phyloP scores from a whole-genome alignment of 2,797 vertebrate genomes.

The Ctenochaetus hawaiiensis region DNA sequence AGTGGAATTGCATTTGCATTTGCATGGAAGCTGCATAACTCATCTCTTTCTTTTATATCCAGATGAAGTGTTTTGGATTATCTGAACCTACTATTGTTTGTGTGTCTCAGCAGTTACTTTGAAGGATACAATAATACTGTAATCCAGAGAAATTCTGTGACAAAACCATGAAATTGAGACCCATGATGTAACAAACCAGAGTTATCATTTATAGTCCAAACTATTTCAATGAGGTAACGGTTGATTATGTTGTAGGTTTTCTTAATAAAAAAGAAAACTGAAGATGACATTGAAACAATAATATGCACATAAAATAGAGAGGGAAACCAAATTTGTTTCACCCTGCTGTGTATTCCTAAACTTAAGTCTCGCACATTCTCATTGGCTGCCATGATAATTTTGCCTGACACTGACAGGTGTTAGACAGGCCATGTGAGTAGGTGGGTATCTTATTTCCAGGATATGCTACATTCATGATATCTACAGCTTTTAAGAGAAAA shows the following conservation, averaged over 20 bases:
- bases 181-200: neutral
- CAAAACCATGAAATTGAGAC: no score
- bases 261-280: neutral
- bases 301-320: slow-evolving; percentile 17
- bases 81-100: no score
- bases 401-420: slow-evolving; percentile 57
- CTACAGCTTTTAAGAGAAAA: slow-evolving; percentile 39
- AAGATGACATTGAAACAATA: neutral
- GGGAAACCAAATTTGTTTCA: neutral
- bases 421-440: slow-evolving; percentile 24
- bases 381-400: slow-evolving; percentile 33
- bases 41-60: neutral
- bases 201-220: neutral
- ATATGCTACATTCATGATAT: slow-evolving; percentile 48
- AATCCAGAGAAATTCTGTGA: no score
- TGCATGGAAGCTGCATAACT: no score
- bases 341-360: slow-evolving; percentile 9
- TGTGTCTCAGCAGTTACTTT: no score
- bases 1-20: no score
- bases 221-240: neutral
- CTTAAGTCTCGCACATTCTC: slow-evolving; percentile 29
- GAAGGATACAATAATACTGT: no score
- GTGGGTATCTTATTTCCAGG: slow-evolving; percentile 47
- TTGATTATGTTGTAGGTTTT: neutral
- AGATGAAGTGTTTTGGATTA: neutral